phyloP scores from a whole-genome alignment of 2,113 vertebrate species.

The Ploceus nigricollis region DNA sequence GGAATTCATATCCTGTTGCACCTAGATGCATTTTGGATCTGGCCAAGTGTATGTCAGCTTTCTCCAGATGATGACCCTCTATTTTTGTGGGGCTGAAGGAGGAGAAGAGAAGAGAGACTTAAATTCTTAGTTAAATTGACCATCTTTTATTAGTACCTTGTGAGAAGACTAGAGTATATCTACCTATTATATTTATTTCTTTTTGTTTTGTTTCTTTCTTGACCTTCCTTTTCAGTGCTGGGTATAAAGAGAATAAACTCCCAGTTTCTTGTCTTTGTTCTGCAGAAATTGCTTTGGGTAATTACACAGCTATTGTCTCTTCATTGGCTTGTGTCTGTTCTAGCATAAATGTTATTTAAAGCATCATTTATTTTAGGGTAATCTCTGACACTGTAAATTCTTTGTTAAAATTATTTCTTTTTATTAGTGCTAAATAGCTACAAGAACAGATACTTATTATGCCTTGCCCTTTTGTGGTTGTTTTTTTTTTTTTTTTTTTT shows the following conservation, averaged over 20 bases:
- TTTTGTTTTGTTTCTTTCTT: not conserved
- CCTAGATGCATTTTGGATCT: not conserved
- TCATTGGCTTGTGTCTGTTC: not conserved
- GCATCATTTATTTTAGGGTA: not conserved
- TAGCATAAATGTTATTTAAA: not conserved
- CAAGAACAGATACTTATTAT: not conserved
- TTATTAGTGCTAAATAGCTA: not conserved
- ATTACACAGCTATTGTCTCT: not conserved
- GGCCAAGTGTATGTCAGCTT: not conserved
- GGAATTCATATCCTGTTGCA: not conserved
- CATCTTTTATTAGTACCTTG: not conserved
- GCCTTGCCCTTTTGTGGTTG: not conserved
- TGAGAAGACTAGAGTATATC: not conserved
- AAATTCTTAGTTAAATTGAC: not conserved
- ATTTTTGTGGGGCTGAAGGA: not conserved
- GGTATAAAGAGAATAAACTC: not conserved
- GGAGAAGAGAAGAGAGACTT: not conserved
- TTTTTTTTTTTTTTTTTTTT: conserved; percentile 40
- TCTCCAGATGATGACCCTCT: not conserved
- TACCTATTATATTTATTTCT: not conserved
- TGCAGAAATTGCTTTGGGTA: not conserved
- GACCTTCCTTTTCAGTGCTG: not conserved
- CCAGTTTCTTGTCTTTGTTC: not conserved
- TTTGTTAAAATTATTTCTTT: not conserved
- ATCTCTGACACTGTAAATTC: not conserved